A percentile compares a stretch with the other conserved stretches of the same genome.
Conservation (phyloP, 1,140 invertebrate species). For the Dinoponera quadriceps region DNA sequence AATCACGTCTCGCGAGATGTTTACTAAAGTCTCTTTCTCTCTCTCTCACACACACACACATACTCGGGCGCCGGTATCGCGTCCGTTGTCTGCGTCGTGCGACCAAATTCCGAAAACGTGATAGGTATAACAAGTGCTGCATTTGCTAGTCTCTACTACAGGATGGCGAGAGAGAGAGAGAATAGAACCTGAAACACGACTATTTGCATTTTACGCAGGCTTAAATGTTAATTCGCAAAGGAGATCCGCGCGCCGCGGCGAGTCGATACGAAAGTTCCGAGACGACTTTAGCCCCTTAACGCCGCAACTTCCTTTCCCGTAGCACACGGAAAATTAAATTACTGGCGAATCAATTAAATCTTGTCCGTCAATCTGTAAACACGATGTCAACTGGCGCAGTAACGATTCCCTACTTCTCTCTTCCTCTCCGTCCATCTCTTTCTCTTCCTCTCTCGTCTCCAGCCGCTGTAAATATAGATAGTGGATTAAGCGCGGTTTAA, state of each 20-base stretch:
- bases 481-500: conserved; percentile 16
- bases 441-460: too few species aligned
- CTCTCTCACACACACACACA: too few species aligned
- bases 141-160: too few species aligned
- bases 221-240: conserved; percentile 56
- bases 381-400: not conserved
- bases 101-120: conserved; percentile 54
- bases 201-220: conserved; percentile 59
- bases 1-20: conserved; percentile 77
- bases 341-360: conserved; percentile 54
- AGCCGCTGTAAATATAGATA: conserved; percentile 4
- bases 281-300: conserved; percentile 49
- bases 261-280: conserved; percentile 55
- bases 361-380: conserved; percentile 34
- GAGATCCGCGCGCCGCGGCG: conserved; percentile 20
- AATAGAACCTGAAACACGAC: not conserved
- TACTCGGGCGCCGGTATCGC: not conserved
- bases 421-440: too few species aligned
- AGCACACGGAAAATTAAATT: conserved; percentile 33
- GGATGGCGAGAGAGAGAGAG: too few species aligned
- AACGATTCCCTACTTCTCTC: not conserved
- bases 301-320: conserved; percentile 34
- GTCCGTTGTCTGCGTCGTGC: conserved; percentile 10
- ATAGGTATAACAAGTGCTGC: conserved; percentile 44
- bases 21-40: conserved; percentile 65